Conservation (phyloP, 2,113 vertebrate species). For the Hydrolagus affinis region DNA sequence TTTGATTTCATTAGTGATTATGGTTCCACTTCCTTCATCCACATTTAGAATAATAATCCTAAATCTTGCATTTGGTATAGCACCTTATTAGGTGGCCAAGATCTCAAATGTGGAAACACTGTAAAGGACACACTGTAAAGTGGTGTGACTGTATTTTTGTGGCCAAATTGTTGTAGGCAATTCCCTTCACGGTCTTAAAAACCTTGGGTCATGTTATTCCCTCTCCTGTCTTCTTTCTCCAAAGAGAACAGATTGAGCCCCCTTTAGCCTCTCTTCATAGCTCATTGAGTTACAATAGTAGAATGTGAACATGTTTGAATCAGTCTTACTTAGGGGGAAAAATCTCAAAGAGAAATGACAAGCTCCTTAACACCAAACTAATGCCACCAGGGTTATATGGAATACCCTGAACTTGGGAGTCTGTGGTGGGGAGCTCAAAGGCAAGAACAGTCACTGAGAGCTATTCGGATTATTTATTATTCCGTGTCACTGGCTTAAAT, state of each 20-base stretch:
- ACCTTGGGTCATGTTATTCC: too few relatives aligned
- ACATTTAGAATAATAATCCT: too few relatives aligned
- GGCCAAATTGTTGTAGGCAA: too few relatives aligned
- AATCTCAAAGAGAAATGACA: not conserved
- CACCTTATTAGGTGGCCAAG: too few relatives aligned
- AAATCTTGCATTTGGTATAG: too few relatives aligned
- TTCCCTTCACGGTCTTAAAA: too few relatives aligned
- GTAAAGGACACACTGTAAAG: too few relatives aligned
- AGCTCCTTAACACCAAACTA: constrained; percentile 13
- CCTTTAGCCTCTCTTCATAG: constrained; percentile 11
- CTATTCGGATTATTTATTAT: constrained; percentile 45
- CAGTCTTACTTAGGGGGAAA: not conserved
- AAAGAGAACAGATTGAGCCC: not conserved
- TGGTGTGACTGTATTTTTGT: too few relatives aligned
- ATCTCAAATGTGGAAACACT: too few relatives aligned
- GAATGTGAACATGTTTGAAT: not conserved
- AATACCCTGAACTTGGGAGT: constrained; percentile 3
- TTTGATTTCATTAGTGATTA: too few relatives aligned
- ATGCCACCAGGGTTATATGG: constrained; percentile 22
- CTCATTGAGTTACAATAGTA: constrained; percentile 10
- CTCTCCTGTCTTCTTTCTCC: too few relatives aligned
- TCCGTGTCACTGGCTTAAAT: constrained; percentile 43
- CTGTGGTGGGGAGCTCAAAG: constrained; percentile 29
- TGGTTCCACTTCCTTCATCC: too few relatives aligned
- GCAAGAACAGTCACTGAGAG: constrained; percentile 19